Conservation (phyloP, 2,113 vertebrate genomes). For the Oplegnathus fasciatus region DNA sequence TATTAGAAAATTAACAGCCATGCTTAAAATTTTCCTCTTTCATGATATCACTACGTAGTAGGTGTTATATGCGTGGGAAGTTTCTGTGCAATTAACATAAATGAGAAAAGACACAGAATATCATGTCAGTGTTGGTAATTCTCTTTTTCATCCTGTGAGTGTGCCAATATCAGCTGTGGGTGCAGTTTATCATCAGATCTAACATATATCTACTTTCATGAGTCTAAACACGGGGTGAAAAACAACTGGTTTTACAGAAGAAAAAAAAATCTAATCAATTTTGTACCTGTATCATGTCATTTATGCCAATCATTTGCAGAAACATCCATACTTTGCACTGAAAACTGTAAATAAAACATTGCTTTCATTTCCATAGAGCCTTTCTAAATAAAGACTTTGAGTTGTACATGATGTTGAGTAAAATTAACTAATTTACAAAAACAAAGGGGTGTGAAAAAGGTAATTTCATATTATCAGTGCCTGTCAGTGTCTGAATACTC, state of each 20-base stretch:
- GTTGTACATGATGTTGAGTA: conserved; percentile 14
- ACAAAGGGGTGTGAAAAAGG: not conserved
- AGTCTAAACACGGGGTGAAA: not conserved
- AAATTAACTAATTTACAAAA: conserved; percentile 29
- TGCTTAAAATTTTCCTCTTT: conserved; percentile 89
- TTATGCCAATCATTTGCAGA: conserved; percentile 4
- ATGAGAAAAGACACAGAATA: conserved; percentile 84
- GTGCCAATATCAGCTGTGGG: conserved; percentile 70
- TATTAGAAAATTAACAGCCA: conserved; percentile 88
- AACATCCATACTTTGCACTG: conserved; percentile 22
- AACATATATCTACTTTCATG: conserved; percentile 18
- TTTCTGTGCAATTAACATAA: conserved; percentile 95
- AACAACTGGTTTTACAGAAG: conserved; percentile 19
- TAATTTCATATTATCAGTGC: conserved; percentile 33
- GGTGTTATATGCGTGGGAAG: conserved; percentile 92
- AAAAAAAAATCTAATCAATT: not conserved
- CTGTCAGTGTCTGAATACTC: conserved; percentile 17
- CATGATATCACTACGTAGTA: conserved; percentile 94
- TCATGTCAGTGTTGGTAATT: conserved; percentile 85
- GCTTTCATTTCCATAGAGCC: conserved; percentile 18
- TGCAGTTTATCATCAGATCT: conserved; percentile 85
- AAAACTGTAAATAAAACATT: conserved; percentile 40
- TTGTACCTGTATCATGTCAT: conserved; percentile 31
- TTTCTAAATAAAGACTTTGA: conserved; percentile 50
- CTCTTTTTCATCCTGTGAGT: conserved; percentile 14